Percentiles rank a stretch among this genome's conserved stretches.
phyloP scores from a whole-genome alignment of 2,888 invertebrate species.

The Ophion ventricosus region DNA sequence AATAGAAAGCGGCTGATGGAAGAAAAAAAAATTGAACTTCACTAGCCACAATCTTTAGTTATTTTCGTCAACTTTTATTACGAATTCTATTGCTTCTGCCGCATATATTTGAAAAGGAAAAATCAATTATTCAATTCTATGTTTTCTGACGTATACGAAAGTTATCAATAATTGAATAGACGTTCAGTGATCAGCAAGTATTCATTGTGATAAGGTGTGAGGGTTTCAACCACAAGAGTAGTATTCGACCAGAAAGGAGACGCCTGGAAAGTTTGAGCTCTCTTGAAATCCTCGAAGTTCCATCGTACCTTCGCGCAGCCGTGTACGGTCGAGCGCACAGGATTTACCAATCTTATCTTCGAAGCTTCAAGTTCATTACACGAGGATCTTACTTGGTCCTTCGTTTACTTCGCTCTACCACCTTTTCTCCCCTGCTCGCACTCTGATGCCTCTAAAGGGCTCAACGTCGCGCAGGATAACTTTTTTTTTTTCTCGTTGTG shows the following conservation, averaged over 20 bases:
- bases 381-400: slow-evolving; percentile 55
- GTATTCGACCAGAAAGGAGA: slow-evolving; percentile 34
- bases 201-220: slow-evolving; percentile 25
- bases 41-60: not conserved
- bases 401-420: slow-evolving; percentile 19
- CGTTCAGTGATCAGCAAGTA: slow-evolving; percentile 52
- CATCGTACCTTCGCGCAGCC: slow-evolving; percentile 40
- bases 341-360: slow-evolving; percentile 70
- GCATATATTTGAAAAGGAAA: not conserved
- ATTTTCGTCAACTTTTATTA: not conserved
- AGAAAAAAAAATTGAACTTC: not conserved
- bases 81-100: not conserved
- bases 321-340: slow-evolving; percentile 57
- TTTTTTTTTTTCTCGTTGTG: slow-evolving; percentile 48
- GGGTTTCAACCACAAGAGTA: slow-evolving; percentile 12
- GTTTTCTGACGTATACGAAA: not conserved
- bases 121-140: not conserved
- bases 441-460: slow-evolving; percentile 16
- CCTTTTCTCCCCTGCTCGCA: slow-evolving; percentile 8
- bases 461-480: slow-evolving; percentile 54
- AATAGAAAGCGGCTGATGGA: not conserved
- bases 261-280: slow-evolving; percentile 48
- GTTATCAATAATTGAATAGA: slow-evolving; percentile 61
- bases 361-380: slow-evolving; percentile 72
- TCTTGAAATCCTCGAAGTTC: slow-evolving; percentile 59